Base-by-base conservation (phyloP, 1,140 invertebrate species). In the Zaprionus ornatus region DNA sequence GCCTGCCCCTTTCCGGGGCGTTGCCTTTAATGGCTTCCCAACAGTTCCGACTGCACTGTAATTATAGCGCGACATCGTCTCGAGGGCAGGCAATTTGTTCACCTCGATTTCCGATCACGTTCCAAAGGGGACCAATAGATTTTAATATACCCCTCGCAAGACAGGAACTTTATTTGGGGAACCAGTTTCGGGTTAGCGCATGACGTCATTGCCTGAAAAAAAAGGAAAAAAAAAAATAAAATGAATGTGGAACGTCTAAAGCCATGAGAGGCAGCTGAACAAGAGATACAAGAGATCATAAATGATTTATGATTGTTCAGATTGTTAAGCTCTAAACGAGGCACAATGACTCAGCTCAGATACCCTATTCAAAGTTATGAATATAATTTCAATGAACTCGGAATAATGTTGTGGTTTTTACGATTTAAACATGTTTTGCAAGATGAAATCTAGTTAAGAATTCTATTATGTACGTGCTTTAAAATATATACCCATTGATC, bases 61-160 rank as follows among this genome's bases (percentile, higher is more conserved):
- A 63, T 52, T 52, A 52, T 52, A 21, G n/a, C 32, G 32, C 23
- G 35, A 40, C 61, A 63, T 19, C 27, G 45, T 52, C 29, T 50
- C 29, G n/a, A 37, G 17, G 59, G 27, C 52, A 15, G 29, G 45
- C 35, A 37, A 69, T 69, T 69, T 27, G 42, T 25, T 27, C 27
- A 55, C 25, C 67, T 42, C 15, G n/a, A 42, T 45, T 62, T 62
- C 67, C 67, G 67, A 70, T 70, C 67, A 70, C 67, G 67, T 63
- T 63, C 25, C 35, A 32, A 10, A 32, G 29, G 29, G 29, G 29
- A 32, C 56, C 15, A 13, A 45, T 25, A 60, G 56, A 40, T 23
- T 4, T 4, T 29, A 19, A 17, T 10, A 10, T 10, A 45, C n/a
- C 17, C 27, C 19, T 27, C 5, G 3, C 32, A 13, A 9, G 6